phyloP scores from a whole-genome alignment of 2,888 invertebrate species.

The Leptinotarsa tumamoca region DNA sequence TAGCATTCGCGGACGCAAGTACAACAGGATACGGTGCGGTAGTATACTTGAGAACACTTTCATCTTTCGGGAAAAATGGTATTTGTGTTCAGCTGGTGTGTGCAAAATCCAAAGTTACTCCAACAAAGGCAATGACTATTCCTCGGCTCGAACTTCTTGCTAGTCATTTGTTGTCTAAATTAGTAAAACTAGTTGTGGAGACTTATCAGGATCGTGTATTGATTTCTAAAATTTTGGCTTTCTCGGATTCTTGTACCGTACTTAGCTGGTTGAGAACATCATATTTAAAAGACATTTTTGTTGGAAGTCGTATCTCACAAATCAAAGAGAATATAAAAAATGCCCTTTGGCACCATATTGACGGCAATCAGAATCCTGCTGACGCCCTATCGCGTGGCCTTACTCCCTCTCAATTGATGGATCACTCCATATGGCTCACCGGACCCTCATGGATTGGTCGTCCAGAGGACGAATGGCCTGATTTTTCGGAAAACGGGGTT shows the following conservation, averaged over 20 bases:
- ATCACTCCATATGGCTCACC: neutral
- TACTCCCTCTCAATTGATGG: slow-evolving; percentile 13
- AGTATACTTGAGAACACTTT: slow-evolving; percentile 8
- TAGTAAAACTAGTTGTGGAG: slow-evolving; percentile 12
- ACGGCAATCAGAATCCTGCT: neutral
- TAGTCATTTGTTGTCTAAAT: slow-evolving; percentile 16
- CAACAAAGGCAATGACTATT: too few species aligned
- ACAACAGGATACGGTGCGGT: slow-evolving; percentile 26
- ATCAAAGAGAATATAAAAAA: neutral
- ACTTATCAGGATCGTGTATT: slow-evolving; percentile 17
- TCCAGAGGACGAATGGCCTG: slow-evolving; percentile 6
- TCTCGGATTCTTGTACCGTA: slow-evolving; percentile 27
- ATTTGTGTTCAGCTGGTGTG: neutral
- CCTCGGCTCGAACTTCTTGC: too few species aligned
- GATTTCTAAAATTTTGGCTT: slow-evolving; percentile 18
- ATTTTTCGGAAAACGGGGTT: neutral
- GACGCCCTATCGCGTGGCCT: slow-evolving; percentile 12
- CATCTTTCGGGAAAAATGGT: neutral
- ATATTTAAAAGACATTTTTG: too few species aligned
- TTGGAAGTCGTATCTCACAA: too few species aligned
- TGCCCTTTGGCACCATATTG: slow-evolving; percentile 7
- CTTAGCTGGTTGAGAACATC: too few species aligned
- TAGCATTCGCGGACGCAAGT: neutral
- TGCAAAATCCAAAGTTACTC: too few species aligned
- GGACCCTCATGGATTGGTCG: neutral